Base-by-base conservation (phyloP, 1,140 invertebrate genomes). In the Orchesella cincta region DNA sequence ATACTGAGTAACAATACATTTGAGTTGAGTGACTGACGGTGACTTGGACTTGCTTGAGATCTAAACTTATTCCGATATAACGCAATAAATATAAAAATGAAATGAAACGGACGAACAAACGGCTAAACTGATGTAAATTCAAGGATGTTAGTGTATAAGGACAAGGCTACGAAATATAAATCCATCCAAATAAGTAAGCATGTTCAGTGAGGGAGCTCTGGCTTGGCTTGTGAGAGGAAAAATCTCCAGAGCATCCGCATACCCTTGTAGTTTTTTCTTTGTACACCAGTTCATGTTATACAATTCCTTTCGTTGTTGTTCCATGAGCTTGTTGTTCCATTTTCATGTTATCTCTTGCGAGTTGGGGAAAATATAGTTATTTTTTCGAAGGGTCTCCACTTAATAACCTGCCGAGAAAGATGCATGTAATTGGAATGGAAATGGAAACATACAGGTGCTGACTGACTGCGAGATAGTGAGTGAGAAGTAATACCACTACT, bases 391-490 rank as follows among this genome's bases (percentile, higher is more conserved):
- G 52, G 52, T 57, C 52, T 57, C 52, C 52, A 57, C 52, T 57
- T 57, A 57, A 57, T 57, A 57, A 57, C 52, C 52, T 57, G 52
- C 52, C 52, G 52, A 57, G 52, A 57, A 57, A 57, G 12, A 57
- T 57, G 52, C 52, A 57, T 57, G 52, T 57, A 57, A 57, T 57
- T 57, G 14, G 52, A 57, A 57, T 57, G 23, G 52, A 57, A 23
- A 57, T 57, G 52, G 39, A 57, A 57, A 57, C 14, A 57, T 12
- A n/a, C 52, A 57, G 52, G 52, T 57, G 52, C 52, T 57, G 52
- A 57, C 52, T 57, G 8, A 18, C 52, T 5, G 52, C 23, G 23
- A 57, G 3, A 26, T 8, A 57, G 52, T 26, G 52, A 57, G 23
- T 57, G 52, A 57, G 52, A 18, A 57, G 52, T 18, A 46, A n/a